Conservation (phyloP, 2,113 vertebrate species). For the Myanophis thanlyinensis region DNA sequence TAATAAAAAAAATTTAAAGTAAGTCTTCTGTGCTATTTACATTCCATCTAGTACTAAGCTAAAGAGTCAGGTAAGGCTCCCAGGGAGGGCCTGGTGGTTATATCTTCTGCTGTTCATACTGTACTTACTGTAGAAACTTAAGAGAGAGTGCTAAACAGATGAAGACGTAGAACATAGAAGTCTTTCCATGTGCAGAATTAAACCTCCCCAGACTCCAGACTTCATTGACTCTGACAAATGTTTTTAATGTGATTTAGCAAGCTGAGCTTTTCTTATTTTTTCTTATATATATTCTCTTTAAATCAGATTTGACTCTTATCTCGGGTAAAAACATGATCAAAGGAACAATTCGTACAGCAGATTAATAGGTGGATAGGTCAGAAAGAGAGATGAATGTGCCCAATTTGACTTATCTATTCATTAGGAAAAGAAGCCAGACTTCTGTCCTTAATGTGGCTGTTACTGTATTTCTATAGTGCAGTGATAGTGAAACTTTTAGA, state of each 20-base stretch:
- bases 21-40: neutral
- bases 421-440: slow-evolving; percentile 9
- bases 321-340: slow-evolving; percentile 65
- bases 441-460: neutral
- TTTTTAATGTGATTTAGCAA: slow-evolving; percentile 69
- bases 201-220: slow-evolving; percentile 55
- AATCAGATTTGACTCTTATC: slow-evolving; percentile 69
- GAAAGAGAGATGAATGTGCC: slow-evolving; percentile 19
- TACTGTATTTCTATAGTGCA: neutral
- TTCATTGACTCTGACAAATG: slow-evolving; percentile 71
- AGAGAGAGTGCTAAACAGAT: slow-evolving; percentile 40
- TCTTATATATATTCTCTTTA: slow-evolving; percentile 63
- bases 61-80: slow-evolving; percentile 24
- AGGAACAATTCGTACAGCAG: slow-evolving; percentile 57
- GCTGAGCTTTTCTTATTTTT: slow-evolving; percentile 67
- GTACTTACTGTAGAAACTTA: slow-evolving; percentile 58
- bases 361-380: slow-evolving; percentile 24
- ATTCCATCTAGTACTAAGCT: neutral
- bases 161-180: slow-evolving; percentile 42
- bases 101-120: slow-evolving; percentile 42
- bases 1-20: neutral
- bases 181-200: slow-evolving; percentile 54
- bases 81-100: neutral
- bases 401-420: slow-evolving; percentile 16
- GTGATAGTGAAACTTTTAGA: no score